A percentile compares a stretch with the other conserved stretches of the same genome.
Evolutionary conservation across 2,888 invertebrate genomes (phyloP).

Genomic region (Melolontha melolontha): DNA sequence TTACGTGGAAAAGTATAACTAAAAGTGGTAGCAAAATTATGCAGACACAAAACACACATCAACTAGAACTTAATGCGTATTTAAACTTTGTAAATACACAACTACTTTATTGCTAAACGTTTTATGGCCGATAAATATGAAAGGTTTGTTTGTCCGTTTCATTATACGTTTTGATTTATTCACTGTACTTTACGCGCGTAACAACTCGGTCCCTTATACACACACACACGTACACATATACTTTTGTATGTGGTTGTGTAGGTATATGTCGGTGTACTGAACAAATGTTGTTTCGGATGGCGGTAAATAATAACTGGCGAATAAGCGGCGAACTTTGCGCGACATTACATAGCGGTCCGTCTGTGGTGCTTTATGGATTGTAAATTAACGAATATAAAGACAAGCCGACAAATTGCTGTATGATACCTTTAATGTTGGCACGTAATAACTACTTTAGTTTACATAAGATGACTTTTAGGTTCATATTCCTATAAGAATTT

Average conservation of each 20-base stretch:
- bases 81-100: slow-evolving; percentile 50
- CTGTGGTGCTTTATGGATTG: slow-evolving; percentile 35
- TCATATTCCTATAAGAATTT: not conserved
- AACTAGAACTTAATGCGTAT: slow-evolving; percentile 34
- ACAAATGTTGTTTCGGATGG: slow-evolving; percentile 28
- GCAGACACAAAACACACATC: slow-evolving; percentile 4
- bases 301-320: slow-evolving; percentile 28
- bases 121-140: slow-evolving; percentile 55
- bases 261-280: slow-evolving; percentile 15
- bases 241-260: not conserved
- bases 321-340: slow-evolving; percentile 23
- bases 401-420: slow-evolving; percentile 28
- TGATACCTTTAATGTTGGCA: slow-evolving; percentile 7
- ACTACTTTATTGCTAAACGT: slow-evolving; percentile 54
- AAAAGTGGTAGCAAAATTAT: slow-evolving; percentile 32
- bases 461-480: slow-evolving; percentile 2
- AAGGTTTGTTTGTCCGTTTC: slow-evolving; percentile 51
- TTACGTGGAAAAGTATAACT: not conserved
- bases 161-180: slow-evolving; percentile 43
- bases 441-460: not conserved
- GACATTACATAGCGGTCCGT: slow-evolving; percentile 13
- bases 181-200: slow-evolving; percentile 29
- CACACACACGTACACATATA: slow-evolving; percentile 3
- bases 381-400: slow-evolving; percentile 34
- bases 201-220: slow-evolving; percentile 20